A percentile compares a stretch with the other conserved stretches of the same genome.
These are phyloP conservation scores for Lasioglossum oenotherae DNA, from an alignment of 2,888 invertebrate genomes.

Conservation along the genomic window DNA sequence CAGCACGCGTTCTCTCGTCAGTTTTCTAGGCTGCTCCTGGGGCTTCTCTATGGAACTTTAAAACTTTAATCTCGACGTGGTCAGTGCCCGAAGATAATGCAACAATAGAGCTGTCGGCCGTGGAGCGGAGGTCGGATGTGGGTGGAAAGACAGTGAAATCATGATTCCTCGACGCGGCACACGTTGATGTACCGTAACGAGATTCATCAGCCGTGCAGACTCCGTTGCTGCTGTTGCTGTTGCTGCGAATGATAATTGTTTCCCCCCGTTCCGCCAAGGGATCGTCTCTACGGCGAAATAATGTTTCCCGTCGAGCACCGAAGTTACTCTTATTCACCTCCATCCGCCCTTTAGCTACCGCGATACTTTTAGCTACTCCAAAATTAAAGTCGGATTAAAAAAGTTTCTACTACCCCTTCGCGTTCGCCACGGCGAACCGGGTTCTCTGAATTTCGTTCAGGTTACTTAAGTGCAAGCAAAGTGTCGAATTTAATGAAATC, in stretches of 20 bases:
- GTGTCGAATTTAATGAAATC: background rate
- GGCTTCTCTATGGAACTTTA: slow-evolving; percentile 71
- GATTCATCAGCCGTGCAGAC: slow-evolving; percentile 50
- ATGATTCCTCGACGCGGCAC: slow-evolving; percentile 56
- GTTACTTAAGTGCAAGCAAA: background rate
- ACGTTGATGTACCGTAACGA: slow-evolving; percentile 67
- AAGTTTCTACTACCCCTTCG: background rate
- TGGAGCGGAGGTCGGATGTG: slow-evolving; percentile 49
- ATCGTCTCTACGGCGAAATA: slow-evolving; percentile 14
- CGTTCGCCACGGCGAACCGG: too few relatives aligned
- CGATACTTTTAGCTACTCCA: background rate
- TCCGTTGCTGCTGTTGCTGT: background rate
- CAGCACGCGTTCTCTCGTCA: slow-evolving; percentile 58
- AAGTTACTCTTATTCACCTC: background rate
- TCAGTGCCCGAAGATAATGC: slow-evolving; percentile 76
- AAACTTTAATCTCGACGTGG: slow-evolving; percentile 78
- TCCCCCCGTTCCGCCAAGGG: background rate
- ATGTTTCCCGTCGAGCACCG: slow-evolving; percentile 5
- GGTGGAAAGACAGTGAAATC: slow-evolving; percentile 61
- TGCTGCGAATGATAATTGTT: slow-evolving; percentile 53
- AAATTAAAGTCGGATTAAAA: background rate
- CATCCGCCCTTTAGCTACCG: background rate
- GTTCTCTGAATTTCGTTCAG: background rate
- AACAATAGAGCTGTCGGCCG: slow-evolving; percentile 72
- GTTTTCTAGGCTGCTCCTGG: slow-evolving; percentile 55